Evolutionary conservation across 2,888 invertebrate species (phyloP), one percentile per base, ranked within the genome.

Genomic region (Polyploca ridens): DNA sequence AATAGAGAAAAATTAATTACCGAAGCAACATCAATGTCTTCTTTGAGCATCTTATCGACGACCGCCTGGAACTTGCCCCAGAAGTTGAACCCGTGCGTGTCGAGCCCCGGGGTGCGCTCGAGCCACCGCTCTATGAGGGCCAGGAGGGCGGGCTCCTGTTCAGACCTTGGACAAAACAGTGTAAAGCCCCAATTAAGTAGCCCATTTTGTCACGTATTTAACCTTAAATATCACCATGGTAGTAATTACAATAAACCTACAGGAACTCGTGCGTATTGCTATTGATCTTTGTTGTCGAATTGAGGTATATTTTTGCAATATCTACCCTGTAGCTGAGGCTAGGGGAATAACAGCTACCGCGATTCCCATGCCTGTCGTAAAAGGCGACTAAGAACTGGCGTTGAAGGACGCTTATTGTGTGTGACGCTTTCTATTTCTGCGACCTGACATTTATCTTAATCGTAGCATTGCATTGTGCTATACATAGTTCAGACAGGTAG

Each of bases 31-130:
- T 95, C 90, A 61, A 96, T 95, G 78, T 97, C 96, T 33, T 96
- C 95, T 0, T 92, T 93, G 46, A 99, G 93, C 93, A 98, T 96
- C 35, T 93, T 93, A 73, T 96, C 94, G 13, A 98, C 98, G 3
- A 96, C 95, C 3, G 93, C 90, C 76, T 96, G 95, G 90, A 98
- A 99, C 81, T 98, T 98, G 41, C 96, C 96, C 99, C 99, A 99
- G 91, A 99, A 99, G 88, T 98, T 96, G 83, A 99, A 99, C 2
- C 97, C 98, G 63, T 95, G 94, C 0, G 95, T 92, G 83, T 98
- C 97, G 33, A 99, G 94, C 0, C 99, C 99, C 0, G 99, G 99
- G 0, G 99, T 99, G 59, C 99, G 94, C 78, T 98, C 98, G 69
- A 99, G 89, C 99, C 99, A 99, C 60, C 97, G 95, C 88, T 99